Percentiles rank a stretch among this genome's conserved stretches.
Evolutionary conservation across 2,888 invertebrate genomes (phyloP).

Genomic region (Athalia rosae): DNA sequence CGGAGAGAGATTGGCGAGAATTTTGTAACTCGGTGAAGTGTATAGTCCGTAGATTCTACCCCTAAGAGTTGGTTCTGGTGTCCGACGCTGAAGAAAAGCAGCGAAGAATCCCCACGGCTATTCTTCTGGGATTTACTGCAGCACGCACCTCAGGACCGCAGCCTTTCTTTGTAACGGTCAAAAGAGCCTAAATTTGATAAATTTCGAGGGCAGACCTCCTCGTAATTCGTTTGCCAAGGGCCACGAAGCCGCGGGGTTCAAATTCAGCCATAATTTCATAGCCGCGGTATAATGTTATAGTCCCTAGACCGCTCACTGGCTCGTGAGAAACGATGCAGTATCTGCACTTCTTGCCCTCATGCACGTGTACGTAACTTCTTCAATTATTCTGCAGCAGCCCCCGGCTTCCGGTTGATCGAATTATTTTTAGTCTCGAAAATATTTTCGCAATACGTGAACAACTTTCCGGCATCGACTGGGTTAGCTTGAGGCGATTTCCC

Average conservation of each 20-base stretch:
- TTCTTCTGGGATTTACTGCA: constrained; percentile 26
- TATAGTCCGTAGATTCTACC: constrained; percentile 15
- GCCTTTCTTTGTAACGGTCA: constrained; percentile 29
- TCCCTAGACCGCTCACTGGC: no score
- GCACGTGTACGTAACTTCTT: no score
- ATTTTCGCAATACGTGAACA: no score
- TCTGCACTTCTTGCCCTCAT: no score
- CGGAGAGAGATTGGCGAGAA: constrained; percentile 1
- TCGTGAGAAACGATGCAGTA: no score
- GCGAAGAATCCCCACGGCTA: constrained; percentile 21
- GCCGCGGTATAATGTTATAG: no score
- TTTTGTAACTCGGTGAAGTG: constrained; percentile 18
- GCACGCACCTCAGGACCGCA: neutral
- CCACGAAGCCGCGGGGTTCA: neutral
- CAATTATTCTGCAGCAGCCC: no score
- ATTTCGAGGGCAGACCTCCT: neutral
- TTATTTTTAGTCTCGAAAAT: no score
- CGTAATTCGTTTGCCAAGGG: constrained; percentile 18
- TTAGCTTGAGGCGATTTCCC: no score
- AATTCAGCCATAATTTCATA: no score
- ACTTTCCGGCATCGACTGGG: no score
- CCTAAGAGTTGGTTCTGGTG: constrained; percentile 2
- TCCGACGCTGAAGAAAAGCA: constrained; percentile 21
- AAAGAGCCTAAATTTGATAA: constrained; percentile 21
- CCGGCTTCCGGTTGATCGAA: no score